Conservation (phyloP, 2,797 vertebrate genomes). For the Myripristis murdjan region DNA sequence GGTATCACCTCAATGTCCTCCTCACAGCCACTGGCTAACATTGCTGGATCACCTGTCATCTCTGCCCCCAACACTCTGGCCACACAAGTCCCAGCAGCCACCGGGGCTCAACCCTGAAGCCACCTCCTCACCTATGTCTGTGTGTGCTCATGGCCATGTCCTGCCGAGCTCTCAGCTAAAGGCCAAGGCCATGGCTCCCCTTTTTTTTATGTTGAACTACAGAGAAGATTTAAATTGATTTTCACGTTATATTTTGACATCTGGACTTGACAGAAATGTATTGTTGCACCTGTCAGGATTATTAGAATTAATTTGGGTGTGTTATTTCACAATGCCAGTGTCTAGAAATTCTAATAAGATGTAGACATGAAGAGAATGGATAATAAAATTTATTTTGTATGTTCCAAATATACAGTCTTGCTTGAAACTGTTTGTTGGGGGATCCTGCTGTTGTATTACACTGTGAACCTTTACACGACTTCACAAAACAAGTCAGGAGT, state of each 20-base stretch:
- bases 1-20: constrained; percentile 90
- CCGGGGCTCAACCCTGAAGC: constrained; percentile 89
- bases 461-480: constrained; percentile 85
- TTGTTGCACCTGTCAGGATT: constrained; percentile 84
- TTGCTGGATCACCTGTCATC: constrained; percentile 90
- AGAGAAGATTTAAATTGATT: constrained; percentile 80
- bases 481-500: constrained; percentile 79
- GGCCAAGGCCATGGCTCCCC: constrained; percentile 77
- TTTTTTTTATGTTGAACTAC: constrained; percentile 86
- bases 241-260: constrained; percentile 85
- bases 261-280: constrained; percentile 83
- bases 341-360: constrained; percentile 88
- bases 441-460: constrained; percentile 84
- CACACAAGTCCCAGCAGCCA: constrained; percentile 88
- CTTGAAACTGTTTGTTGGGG: constrained; percentile 87
- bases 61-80: constrained; percentile 89
- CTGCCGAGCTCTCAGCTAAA: constrained; percentile 75
- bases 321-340: constrained; percentile 85
- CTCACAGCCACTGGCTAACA: constrained; percentile 89
- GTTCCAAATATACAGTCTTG: constrained; percentile 90
- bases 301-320: constrained; percentile 84
- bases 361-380: constrained; percentile 89
- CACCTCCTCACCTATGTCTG: constrained; percentile 74
- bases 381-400: constrained; percentile 95
- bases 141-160: constrained; percentile 78